Base-by-base conservation (phyloP, 2,113 vertebrate genomes). In the Synchiropus splendidus region DNA sequence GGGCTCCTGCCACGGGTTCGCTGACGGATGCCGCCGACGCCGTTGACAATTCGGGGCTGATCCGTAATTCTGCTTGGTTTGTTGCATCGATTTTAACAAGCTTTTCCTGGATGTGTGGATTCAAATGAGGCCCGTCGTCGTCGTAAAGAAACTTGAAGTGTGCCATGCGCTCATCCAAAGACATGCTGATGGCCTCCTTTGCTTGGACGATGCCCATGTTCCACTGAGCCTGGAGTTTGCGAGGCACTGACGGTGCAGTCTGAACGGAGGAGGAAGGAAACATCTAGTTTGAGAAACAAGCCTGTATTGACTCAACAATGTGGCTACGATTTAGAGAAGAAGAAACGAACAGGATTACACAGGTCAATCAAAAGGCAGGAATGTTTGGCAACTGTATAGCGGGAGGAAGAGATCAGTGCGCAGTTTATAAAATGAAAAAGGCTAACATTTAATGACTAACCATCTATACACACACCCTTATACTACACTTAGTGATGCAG, bases 171-270 rank as follows among this genome's bases (percentile, higher is more conserved):
- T 92, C 88, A 12, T 92, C 89, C 31, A 70, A 44, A 0, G 85
- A 49, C 88, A 97, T 86, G 72, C 42, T 5, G 12, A 87, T 60
- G 0, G 94, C 94, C 58, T 92, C 89, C 5, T 84, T 85, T 8
- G 90, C 92, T 60, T 97, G 92, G 18, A 85, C 70, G 16, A 97
- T 61, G 1, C 93, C 95, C 61, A 86, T 80, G 56, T 89, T 91
- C 95, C 94, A 99, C 75, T 96, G 93, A 1, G 84, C 79, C 39
- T 86, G 78, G 60, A 96, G 54, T 58, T 92, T 96, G 31, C 88
- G 88, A 0, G 92, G 86, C 37, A 92, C 81, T 0, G 88, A 87
- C 18, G 84, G 86, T 12, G 84, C 44, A 5, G 81, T 73, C 90
- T 94, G 54, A 9, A 35, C 46, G 63, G 1, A 1, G 4, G 11